Percentiles rank a stretch among this genome's conserved stretches.
These are phyloP conservation scores for Phthorimaea operculella DNA, from an alignment of 1,140 invertebrate species.

Conservation along the genomic window DNA sequence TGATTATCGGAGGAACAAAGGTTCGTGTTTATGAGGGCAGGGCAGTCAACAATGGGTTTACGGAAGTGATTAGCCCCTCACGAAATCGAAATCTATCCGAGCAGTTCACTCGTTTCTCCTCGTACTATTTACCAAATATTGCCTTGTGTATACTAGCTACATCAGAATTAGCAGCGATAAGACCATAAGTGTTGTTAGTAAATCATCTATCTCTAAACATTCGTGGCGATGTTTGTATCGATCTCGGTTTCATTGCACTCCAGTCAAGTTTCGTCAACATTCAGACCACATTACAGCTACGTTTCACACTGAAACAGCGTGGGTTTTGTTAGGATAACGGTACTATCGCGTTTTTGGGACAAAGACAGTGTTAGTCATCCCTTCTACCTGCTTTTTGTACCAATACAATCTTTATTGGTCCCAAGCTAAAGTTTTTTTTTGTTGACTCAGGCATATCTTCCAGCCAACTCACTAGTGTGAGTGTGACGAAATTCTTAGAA, in stretches of 20 bases:
- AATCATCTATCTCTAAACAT: constrained; percentile 31
- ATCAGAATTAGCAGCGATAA: neutral
- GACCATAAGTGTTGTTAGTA: neutral
- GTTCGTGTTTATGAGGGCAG: constrained; percentile 65
- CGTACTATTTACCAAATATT: constrained; percentile 17
- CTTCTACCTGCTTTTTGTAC: constrained; percentile 49
- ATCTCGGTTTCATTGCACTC: constrained; percentile 38
- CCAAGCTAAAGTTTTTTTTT: constrained; percentile 9
- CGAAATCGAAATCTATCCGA: constrained; percentile 6
- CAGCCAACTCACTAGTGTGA: no score
- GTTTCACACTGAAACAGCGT: constrained; percentile 41
- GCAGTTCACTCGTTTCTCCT: constrained; percentile 13
- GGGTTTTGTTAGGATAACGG: constrained; percentile 60
- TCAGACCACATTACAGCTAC: constrained; percentile 38
- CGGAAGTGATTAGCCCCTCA: constrained; percentile 42
- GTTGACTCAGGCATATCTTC: constrained; percentile 8
- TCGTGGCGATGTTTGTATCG: constrained; percentile 46
- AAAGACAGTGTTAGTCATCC: constrained; percentile 55
- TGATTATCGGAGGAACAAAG: constrained; percentile 63
- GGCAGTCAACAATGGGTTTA: constrained; percentile 65
- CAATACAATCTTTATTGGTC: constrained; percentile 22
- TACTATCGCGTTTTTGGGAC: constrained; percentile 56
- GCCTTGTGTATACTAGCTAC: neutral
- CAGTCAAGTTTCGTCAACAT: constrained; percentile 18
- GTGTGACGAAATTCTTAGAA: no score